These are phyloP conservation scores for Notolepis coatsorum DNA, from an alignment of 2,797 vertebrate species.

Conservation along the genomic window DNA sequence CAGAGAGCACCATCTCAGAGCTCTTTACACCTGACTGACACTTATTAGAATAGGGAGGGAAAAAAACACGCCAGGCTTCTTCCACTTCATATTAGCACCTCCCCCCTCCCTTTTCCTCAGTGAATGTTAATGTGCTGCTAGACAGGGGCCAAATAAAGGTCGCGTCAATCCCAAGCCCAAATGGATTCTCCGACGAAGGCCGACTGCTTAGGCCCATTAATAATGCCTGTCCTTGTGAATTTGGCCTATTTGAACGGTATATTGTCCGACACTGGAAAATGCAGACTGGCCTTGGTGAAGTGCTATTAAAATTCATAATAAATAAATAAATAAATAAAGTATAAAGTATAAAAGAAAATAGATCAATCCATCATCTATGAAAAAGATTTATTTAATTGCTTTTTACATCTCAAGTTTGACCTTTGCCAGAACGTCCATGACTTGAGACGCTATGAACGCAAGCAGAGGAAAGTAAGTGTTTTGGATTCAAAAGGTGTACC, in stretches of 20 bases:
- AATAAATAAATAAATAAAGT: too few species aligned
- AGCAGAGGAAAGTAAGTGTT: too few species aligned
- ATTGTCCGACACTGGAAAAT: too few species aligned
- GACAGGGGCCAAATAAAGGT: slow-evolving; percentile 32
- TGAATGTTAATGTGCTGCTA: slow-evolving; percentile 49
- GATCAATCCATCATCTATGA: too few species aligned
- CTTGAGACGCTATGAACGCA: too few species aligned
- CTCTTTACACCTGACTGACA: slow-evolving; percentile 37
- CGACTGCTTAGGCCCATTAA: slow-evolving; percentile 25
- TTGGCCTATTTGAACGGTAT: slow-evolving; percentile 32
- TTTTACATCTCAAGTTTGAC: too few species aligned
- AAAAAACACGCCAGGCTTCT: slow-evolving; percentile 36
- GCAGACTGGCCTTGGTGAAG: slow-evolving; percentile 7
- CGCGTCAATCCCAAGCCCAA: slow-evolving; percentile 39
- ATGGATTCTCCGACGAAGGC: slow-evolving; percentile 40
- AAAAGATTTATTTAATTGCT: too few species aligned
- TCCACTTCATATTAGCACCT: slow-evolving; percentile 44
- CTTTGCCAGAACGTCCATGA: too few species aligned
- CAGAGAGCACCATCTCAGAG: slow-evolving; percentile 22
- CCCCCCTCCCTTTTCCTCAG: slow-evolving; percentile 7
- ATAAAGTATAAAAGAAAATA: too few species aligned
- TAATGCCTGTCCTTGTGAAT: slow-evolving; percentile 30
- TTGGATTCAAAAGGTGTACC: too few species aligned
- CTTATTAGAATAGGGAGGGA: slow-evolving; percentile 41
- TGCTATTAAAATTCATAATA: neutral